Evolutionary conservation across 2,113 vertebrate species (phyloP), one percentile per base, ranked within the genome.

Genomic region (Cacatua alba): DNA sequence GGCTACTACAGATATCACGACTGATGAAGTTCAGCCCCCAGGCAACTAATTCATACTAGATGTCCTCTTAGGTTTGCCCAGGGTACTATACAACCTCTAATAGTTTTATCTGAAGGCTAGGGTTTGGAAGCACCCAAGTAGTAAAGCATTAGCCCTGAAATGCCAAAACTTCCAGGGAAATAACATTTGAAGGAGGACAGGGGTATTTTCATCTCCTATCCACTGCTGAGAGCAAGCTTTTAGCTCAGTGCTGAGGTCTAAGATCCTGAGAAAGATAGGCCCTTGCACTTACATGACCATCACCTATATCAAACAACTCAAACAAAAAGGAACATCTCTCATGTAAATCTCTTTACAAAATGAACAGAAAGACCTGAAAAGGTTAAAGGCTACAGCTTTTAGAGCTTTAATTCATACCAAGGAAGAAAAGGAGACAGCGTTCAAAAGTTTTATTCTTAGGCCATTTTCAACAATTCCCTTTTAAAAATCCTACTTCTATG

Each of bases 401-500:
- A 89, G 60, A 94, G 86, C 69, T 94, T 96, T 96, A 88, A 88
- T 96, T 92, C 94, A 79, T 87, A 83, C 60, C 19, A 81, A 80
- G 35, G 53, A 15, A 92, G 85, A 83, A 95, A 83, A 57, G 57
- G 33, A 92, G n/a, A 92, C 55, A 35, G 68, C 39, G 86, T 86
- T 95, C 86, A 92, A 94, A 96, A 96, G 93, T 96, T 95, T 96
- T 96, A 96, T 97, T 97, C 95, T 95, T 94, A 92, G 90, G 78
- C 63, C 70, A 9, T 90, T 95, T 95, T 93, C 77, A 94, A 91
- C 82, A 86, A 81, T 78, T 88, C 48, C 26, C 51, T 96, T 97
- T 96, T 28, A 44, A 95, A 94, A 95, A 91, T 59, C 31, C 52
- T 65, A 64, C 84, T 79, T 95, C 90, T 86, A 84, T 88, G 64